Conservation (phyloP, 2,797 vertebrate species). For the Mallotus villosus region DNA sequence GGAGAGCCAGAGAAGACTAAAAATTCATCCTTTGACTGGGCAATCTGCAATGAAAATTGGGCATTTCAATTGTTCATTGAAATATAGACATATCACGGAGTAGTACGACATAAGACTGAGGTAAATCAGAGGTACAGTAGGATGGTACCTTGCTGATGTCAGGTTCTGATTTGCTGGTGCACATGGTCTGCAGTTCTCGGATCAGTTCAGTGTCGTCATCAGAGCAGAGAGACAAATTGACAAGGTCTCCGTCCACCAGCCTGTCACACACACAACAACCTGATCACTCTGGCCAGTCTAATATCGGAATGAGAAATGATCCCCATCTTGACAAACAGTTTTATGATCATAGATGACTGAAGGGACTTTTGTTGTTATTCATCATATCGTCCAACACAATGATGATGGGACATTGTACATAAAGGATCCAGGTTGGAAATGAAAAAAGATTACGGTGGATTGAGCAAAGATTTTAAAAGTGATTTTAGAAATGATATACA, state of each 20-base stretch:
- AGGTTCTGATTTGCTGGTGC: conserved; percentile 94
- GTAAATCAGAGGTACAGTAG: neutral
- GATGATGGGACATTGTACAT: too few relatives aligned
- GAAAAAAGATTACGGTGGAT: too few relatives aligned
- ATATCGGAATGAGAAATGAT: neutral
- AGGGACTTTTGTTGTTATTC: too few relatives aligned
- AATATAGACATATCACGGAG: neutral
- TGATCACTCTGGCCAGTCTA: neutral
- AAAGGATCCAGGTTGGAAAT: too few relatives aligned
- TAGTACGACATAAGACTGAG: neutral
- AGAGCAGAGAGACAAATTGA: conserved; percentile 79
- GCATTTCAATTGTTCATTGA: neutral
- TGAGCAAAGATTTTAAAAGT: too few relatives aligned
- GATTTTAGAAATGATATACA: too few relatives aligned
- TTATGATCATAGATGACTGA: too few relatives aligned
- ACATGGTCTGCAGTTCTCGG: conserved; percentile 89
- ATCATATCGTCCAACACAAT: too few relatives aligned
- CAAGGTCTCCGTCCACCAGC: conserved; percentile 58
- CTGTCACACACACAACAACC: conserved; percentile 54
- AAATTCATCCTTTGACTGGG: conserved; percentile 80
- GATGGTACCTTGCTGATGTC: conserved; percentile 90
- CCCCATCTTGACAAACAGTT: too few relatives aligned
- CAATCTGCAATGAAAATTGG: conserved; percentile 73
- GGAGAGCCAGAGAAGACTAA: conserved; percentile 75
- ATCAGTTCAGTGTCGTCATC: conserved; percentile 91